Evolutionary conservation across 2,113 vertebrate species (phyloP).

Genomic region (Misgurnus anguillicaudatus): DNA sequence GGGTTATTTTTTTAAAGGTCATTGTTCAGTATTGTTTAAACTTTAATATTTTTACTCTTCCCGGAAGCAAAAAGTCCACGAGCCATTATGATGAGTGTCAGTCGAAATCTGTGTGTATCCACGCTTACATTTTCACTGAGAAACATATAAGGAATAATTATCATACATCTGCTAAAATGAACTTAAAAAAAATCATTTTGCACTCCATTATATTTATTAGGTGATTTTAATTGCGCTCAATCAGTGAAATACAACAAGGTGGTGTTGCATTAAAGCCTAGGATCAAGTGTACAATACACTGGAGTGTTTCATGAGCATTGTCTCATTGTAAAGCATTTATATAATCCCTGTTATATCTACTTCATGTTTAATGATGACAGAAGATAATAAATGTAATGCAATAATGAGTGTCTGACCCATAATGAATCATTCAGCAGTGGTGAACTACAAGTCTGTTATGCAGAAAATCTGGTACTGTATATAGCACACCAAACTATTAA

Average conservation of each 20-base stretch:
- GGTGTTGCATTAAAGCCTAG: neutral
- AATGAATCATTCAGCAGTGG: neutral
- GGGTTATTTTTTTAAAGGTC: no score
- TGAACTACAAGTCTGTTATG: neutral
- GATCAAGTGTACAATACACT: neutral
- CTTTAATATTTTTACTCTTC: no score
- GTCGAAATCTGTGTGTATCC: no score
- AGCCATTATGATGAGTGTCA: no score
- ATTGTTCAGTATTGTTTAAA: no score
- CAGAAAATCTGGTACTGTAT: neutral
- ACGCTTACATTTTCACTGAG: no score
- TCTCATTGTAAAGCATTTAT: neutral
- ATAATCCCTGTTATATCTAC: neutral
- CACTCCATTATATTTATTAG: neutral
- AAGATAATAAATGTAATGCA: constrained; percentile 12
- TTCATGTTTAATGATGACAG: neutral
- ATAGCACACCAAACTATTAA: no score
- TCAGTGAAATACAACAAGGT: neutral
- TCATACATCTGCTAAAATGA: neutral
- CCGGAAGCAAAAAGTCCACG: no score
- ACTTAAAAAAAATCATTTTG: neutral
- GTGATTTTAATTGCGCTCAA: neutral
- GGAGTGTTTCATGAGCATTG: neutral
- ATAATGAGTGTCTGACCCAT: neutral
- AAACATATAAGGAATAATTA: neutral